Evolutionary conservation across 2,888 invertebrate genomes (phyloP).

Genomic region (Ennomos quercinarius): DNA sequence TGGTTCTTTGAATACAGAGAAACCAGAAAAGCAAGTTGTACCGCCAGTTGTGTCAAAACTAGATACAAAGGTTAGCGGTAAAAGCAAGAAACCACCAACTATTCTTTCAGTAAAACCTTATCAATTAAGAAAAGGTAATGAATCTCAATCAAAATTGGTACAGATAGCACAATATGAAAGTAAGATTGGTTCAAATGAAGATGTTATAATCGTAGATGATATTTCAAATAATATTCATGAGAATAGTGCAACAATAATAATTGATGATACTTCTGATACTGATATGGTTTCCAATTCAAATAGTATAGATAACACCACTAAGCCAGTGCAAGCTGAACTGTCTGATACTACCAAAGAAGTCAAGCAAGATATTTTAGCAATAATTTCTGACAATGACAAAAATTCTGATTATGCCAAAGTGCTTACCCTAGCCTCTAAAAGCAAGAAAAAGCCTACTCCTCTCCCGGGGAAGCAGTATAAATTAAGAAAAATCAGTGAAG

Average conservation of each 20-base stretch:
- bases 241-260: neutral
- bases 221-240: conserved; percentile 1
- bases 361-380: too few species aligned
- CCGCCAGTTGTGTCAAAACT: neutral
- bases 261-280: too few species aligned
- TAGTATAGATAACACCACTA: too few species aligned
- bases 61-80: conserved; percentile 3
- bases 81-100: conserved; percentile 4
- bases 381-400: too few species aligned
- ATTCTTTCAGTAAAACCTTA: conserved; percentile 8
- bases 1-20: conserved; percentile 5
- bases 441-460: conserved; percentile 1
- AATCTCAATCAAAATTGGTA: conserved; percentile 8
- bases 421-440: neutral
- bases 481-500: too few species aligned
- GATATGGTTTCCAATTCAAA: too few species aligned
- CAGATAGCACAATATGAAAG: neutral
- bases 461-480: conserved; percentile 1
- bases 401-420: too few species aligned
- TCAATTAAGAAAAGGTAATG: conserved; percentile 9
- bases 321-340: too few species aligned
- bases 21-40: conserved; percentile 3
- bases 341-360: too few species aligned
- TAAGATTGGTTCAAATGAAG: neutral
- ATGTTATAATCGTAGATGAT: conserved; percentile 5